These are phyloP conservation scores for Camponotus vicinus DNA, from an alignment of 1,140 invertebrate species.

Conservation along the genomic window DNA sequence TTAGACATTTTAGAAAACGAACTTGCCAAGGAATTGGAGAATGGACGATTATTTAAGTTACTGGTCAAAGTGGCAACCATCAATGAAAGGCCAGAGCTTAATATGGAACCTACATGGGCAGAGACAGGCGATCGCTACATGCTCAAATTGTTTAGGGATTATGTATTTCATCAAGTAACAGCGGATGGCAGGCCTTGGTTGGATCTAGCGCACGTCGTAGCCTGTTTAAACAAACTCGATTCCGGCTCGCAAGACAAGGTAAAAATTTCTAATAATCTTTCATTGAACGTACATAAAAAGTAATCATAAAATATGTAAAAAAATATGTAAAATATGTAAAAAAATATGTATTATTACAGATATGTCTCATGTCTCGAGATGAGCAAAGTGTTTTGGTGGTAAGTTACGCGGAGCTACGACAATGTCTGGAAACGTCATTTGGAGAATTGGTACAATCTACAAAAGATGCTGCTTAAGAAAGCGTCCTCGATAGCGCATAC, in stretches of 20 bases:
- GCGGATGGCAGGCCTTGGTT: constrained; percentile 97
- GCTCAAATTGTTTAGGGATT: constrained; percentile 99
- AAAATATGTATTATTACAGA: constrained; percentile 86
- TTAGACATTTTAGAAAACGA: constrained; percentile 96
- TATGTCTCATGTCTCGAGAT: constrained; percentile 98
- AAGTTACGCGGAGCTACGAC: constrained; percentile 97
- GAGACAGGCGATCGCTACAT: constrained; percentile 99
- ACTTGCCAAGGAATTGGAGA: constrained; percentile 97
- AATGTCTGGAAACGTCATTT: constrained; percentile 97
- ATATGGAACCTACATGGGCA: constrained; percentile 97
- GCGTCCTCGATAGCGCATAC: constrained; percentile 63
- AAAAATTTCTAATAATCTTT: constrained; percentile 47
- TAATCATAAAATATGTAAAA: too few relatives aligned
- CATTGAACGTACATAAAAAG: too few relatives aligned
- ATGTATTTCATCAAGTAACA: constrained; percentile 97
- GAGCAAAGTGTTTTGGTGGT: constrained; percentile 98
- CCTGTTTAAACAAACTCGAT: constrained; percentile 97
- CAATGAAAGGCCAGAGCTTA: constrained; percentile 97
- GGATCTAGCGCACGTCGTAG: constrained; percentile 97
- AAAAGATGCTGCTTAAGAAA: constrained; percentile 81
- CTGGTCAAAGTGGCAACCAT: constrained; percentile 96
- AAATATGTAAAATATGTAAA: not conserved
- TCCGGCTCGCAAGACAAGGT: constrained; percentile 95
- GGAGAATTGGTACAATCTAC: constrained; percentile 91
- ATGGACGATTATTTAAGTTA: constrained; percentile 96